Evolutionary conservation across 2,113 vertebrate species (phyloP), one percentile per base, ranked within the genome.

Genomic region (Scytalopus superciliaris): DNA sequence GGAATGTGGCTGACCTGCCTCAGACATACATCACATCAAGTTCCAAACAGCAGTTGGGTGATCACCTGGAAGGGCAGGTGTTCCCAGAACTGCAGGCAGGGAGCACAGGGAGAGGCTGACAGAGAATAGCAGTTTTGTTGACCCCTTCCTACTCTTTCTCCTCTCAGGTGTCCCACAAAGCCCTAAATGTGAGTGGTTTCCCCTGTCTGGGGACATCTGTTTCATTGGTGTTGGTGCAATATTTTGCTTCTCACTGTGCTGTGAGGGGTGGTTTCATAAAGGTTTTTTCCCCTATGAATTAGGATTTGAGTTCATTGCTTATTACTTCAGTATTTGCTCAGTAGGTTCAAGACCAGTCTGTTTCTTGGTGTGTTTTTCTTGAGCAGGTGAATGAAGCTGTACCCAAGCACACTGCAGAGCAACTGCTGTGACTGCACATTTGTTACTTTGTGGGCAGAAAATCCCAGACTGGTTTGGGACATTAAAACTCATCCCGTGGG

Each of bases 91-190:
- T 37, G 72, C 39, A 50, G 37, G 10, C 60, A 47, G 10, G 25
- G 28, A 77, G 69, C 50, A 55, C 3, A 7, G 8, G 8, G 42
- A 66, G 30, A 14, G 3, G 5, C 42, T 44, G 66, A 22, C 5
- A 17, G 11, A 52, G 22, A 24, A 50, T 1, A 19, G 47, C 16
- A 33, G 9, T 21, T 83, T 80, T 69, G 19, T 49, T 0, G 0
- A 12, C 8, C 10, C 17, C 19, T 53, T 83, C 49, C 85, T 50
- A 22, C 45, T 70, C 64, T 24, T 59, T 33, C 35, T 84, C 27
- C 40, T 79, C 19, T 22, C 10, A 35, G 27, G 9, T 77, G 24
- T 53, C 74, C 52, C n/a, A 28, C 49, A 52, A 37, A 56, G n/a
- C 44, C 39, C 40, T n/a, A 56, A 75, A 64, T 4, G 1, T 0